Percentiles rank a stretch among this genome's conserved stretches.
Conservation (phyloP, 2,113 vertebrate species). For the Tragelaphus buxtoni region DNA sequence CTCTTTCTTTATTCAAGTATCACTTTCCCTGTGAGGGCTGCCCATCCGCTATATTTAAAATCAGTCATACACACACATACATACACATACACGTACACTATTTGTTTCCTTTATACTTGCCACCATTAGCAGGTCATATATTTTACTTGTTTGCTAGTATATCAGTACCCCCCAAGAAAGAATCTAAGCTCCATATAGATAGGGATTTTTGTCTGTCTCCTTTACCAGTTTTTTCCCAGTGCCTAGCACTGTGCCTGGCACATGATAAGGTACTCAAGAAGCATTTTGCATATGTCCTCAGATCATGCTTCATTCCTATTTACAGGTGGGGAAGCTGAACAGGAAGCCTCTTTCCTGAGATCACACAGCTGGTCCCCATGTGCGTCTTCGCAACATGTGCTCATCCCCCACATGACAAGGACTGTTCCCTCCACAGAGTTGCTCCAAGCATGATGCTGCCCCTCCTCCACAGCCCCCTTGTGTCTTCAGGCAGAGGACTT, state of each 20-base stretch:
- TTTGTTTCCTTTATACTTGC: neutral
- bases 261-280: neutral
- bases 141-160: neutral
- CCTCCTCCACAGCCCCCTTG: neutral
- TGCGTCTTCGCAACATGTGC: too few species aligned
- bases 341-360: neutral
- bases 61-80: too few species aligned
- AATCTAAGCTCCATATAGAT: neutral
- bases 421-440: neutral
- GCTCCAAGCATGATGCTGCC: accelerated
- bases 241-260: neutral
- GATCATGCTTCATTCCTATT: neutral
- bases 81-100: neutral
- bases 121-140: neutral
- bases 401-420: accelerated
- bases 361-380: neutral
- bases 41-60: neutral
- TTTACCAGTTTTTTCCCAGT: neutral
- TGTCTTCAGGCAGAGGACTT: neutral
- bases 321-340: neutral
- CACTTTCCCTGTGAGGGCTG: neutral
- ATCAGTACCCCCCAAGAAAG: neutral
- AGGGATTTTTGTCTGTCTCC: neutral
- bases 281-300: neutral
- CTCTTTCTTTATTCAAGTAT: neutral